Conservation (phyloP, 2,113 vertebrate genomes). For the Pipra filicauda region DNA sequence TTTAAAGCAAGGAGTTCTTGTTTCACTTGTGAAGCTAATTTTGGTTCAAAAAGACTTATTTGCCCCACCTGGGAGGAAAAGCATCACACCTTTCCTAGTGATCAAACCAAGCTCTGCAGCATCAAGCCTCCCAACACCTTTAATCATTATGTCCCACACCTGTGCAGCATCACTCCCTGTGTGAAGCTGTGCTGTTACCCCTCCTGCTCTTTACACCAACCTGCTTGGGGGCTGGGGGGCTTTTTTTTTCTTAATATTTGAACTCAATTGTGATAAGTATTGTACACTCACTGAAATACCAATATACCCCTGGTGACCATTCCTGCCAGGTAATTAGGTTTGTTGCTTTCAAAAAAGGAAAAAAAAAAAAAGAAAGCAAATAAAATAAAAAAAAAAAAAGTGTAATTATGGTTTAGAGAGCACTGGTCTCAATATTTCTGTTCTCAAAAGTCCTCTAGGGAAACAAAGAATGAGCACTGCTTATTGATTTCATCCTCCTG, state of each 20-base stretch:
- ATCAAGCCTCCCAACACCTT: background rate
- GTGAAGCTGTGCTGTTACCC: background rate
- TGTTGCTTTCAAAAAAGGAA: slow-evolving; percentile 18
- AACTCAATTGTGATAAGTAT: background rate
- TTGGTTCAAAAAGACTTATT: background rate
- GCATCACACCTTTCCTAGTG: background rate
- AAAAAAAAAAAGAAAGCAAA: slow-evolving; percentile 13
- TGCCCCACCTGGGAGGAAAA: background rate
- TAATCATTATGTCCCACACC: background rate
- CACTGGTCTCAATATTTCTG: slow-evolving; percentile 30
- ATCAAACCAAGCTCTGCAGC: background rate
- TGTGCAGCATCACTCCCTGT: background rate
- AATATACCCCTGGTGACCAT: slow-evolving; percentile 1
- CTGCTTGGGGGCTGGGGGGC: background rate
- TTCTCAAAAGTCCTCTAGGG: slow-evolving; percentile 53
- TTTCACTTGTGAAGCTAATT: background rate
- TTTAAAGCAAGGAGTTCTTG: background rate
- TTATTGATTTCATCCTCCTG: slow-evolving; percentile 60
- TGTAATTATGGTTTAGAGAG: slow-evolving; percentile 51
- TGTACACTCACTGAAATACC: background rate
- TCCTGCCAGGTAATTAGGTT: slow-evolving; percentile 47
- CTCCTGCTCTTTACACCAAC: background rate
- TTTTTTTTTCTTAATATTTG: background rate
- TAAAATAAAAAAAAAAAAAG: background rate
- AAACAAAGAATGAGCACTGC: slow-evolving; percentile 35